These are phyloP conservation scores for Philereme transversata DNA, from an alignment of 2,888 invertebrate species.

Conservation along the genomic window DNA sequence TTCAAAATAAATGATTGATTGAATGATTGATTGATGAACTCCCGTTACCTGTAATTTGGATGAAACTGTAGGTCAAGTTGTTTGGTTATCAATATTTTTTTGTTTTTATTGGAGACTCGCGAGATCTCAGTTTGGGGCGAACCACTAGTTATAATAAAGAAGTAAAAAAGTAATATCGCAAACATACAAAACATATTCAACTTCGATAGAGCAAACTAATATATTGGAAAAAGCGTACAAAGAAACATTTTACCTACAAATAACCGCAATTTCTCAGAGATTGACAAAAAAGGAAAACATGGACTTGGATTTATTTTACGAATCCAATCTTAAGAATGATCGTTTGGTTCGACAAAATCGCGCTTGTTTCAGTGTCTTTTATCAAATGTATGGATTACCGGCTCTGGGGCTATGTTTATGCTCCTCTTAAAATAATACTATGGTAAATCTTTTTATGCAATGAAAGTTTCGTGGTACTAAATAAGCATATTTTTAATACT, in stretches of 20 bases:
- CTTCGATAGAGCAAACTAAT: conserved; percentile 1
- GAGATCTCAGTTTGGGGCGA: no score
- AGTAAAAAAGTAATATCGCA: no score
- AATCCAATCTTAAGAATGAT: conserved; percentile 25
- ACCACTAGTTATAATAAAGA: no score
- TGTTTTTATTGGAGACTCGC: no score
- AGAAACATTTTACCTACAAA: conserved; percentile 15
- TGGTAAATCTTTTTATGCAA: background rate
- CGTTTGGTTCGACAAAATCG: conserved; percentile 11
- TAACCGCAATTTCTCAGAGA: conserved; percentile 19
- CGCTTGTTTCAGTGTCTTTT: conserved; percentile 10
- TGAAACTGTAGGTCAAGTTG: no score
- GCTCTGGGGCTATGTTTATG: background rate
- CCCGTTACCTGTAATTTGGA: no score
- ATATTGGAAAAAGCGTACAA: background rate
- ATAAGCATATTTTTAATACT: no score
- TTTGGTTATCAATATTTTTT: no score
- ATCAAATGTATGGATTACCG: conserved; percentile 11
- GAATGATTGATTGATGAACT: no score
- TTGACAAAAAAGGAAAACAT: conserved; percentile 18
- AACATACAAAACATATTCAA: background rate
- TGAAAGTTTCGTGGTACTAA: no score
- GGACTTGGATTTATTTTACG: conserved; percentile 18
- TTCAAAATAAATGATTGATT: no score
- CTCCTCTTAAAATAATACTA: background rate